phyloP scores from a whole-genome alignment of 1,140 invertebrate genomes.

The Drosophila micromelanica region DNA sequence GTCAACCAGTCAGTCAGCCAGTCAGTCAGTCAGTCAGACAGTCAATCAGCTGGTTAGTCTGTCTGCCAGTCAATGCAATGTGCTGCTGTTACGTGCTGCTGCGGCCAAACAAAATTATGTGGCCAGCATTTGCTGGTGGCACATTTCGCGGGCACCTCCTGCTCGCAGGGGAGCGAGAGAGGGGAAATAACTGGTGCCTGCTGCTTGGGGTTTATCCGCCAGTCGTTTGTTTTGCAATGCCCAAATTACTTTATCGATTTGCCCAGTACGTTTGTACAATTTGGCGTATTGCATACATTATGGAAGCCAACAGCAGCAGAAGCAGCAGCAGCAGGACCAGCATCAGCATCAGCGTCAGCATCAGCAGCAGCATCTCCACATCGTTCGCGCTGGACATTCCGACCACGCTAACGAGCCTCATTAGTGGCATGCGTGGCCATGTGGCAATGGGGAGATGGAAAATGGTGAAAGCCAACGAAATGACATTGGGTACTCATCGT shows the following conservation, averaged over 20 bases:
- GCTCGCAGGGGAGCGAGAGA: not conserved
- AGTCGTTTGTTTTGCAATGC: conserved; percentile 65
- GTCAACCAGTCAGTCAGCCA: conserved; percentile 20
- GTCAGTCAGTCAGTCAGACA: conserved; percentile 49
- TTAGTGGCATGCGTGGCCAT: conserved; percentile 77
- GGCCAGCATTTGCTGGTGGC: conserved; percentile 61
- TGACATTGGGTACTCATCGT: conserved; percentile 14
- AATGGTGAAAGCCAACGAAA: conserved; percentile 7
- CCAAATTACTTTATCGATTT: conserved; percentile 83
- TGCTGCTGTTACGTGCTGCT: conserved; percentile 54
- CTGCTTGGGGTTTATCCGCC: conserved; percentile 1
- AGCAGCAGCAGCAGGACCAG: not conserved
- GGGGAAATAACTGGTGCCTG: not conserved
- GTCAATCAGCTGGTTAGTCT: conserved; percentile 22
- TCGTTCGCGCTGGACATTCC: conserved; percentile 35
- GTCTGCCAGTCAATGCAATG: conserved; percentile 56
- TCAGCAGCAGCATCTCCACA: not conserved
- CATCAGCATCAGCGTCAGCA: not conserved
- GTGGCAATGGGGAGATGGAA: conserved; percentile 20
- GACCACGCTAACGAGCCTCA: conserved; percentile 80
- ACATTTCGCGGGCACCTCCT: conserved; percentile 41
- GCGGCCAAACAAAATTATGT: conserved; percentile 79
- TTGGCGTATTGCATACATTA: conserved; percentile 79
- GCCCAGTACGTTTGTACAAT: conserved; percentile 75
- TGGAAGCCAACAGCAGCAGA: conserved; percentile 1